phyloP scores from a whole-genome alignment of 2,113 vertebrate species.

The Oryzias curvinotus region DNA sequence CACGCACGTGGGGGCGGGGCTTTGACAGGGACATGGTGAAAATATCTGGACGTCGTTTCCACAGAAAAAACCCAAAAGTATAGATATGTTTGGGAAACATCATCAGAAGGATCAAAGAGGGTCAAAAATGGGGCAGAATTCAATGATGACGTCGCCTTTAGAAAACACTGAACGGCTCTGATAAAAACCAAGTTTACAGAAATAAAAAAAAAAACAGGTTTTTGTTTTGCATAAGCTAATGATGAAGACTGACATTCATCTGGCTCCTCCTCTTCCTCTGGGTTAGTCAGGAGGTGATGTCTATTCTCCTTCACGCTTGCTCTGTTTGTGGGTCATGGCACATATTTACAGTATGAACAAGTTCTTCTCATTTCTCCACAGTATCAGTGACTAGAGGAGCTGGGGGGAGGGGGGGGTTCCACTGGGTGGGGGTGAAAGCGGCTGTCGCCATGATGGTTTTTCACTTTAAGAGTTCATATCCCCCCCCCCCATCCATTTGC shows the following conservation, averaged over 20 bases:
- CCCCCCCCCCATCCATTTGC: neutral
- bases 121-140: neutral
- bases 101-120: slow-evolving; percentile 58
- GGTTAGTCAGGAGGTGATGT: slow-evolving; percentile 84
- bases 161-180: too few relatives aligned
- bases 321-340: slow-evolving; percentile 75
- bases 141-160: neutral
- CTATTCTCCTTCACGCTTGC: slow-evolving; percentile 60
- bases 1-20: too few relatives aligned
- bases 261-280: slow-evolving; percentile 41
- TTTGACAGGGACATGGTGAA: too few relatives aligned
- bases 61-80: neutral
- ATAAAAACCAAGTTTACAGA: neutral
- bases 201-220: slow-evolving; percentile 29
- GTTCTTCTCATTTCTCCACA: slow-evolving; percentile 33
- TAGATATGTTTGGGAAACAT: neutral
- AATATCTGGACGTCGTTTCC: too few relatives aligned
- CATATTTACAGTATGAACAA: slow-evolving; percentile 97
- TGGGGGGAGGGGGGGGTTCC: neutral
- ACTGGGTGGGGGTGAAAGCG: slow-evolving; percentile 21
- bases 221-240: slow-evolving; percentile 80
- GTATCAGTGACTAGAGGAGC: slow-evolving; percentile 32
- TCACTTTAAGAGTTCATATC: neutral
- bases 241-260: slow-evolving; percentile 73
- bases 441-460: slow-evolving; percentile 16